Evolutionary conservation across 2,113 vertebrate genomes (phyloP), one percentile per base, ranked within the genome.

Genomic region (Puma concolor): DNA sequence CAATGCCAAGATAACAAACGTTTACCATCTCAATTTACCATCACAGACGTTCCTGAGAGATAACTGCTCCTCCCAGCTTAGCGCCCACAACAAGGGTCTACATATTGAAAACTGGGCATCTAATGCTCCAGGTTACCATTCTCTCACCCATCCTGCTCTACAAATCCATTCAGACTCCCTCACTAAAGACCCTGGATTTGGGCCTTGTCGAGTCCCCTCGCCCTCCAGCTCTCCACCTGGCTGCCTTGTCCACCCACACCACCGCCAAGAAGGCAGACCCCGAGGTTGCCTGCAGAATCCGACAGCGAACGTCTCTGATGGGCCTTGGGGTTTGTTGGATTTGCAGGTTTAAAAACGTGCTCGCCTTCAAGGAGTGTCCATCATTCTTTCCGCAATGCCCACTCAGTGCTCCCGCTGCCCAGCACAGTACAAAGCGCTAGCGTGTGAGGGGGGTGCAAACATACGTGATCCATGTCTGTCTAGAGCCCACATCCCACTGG

Each of bases 331-430:
- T 31, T 63, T 52, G 11, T 3, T 33, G 74, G 4, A n/a, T 21
- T 7, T n/a, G 33, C 21, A 29, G 82, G 27, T 27, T n/a, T 50
- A 31, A 2, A 54, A 54, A n/a, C 1, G 7, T 23, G 29, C 10
- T 71, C 29, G 5, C n/a, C 82, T 63, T 19, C 76, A 54, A 36
- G 16, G 27, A 66, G n/a, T 1, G 48, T 27, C 69, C 74, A 17
- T 41, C 50, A n/a, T 15, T 74, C 80, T 67, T 82, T 80, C 71
- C 60, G 4, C 6, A 50, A n/a, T 1, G 14, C 48, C 12, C 27
- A 5, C 0, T 4, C 1, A 52, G 5, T 1, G 5, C 5, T 13
- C 14, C 0, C 19, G 9, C 6, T 7, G 29, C 2, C 23, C 7
- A 67, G 41, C 21, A 3, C 0, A 1, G 63, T 2, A 6, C 76